A percentile compares a stretch with the other conserved stretches of the same genome.
These are phyloP conservation scores for Cavia aperea DNA, from an alignment of 2,113 vertebrate species.

Conservation along the genomic window DNA sequence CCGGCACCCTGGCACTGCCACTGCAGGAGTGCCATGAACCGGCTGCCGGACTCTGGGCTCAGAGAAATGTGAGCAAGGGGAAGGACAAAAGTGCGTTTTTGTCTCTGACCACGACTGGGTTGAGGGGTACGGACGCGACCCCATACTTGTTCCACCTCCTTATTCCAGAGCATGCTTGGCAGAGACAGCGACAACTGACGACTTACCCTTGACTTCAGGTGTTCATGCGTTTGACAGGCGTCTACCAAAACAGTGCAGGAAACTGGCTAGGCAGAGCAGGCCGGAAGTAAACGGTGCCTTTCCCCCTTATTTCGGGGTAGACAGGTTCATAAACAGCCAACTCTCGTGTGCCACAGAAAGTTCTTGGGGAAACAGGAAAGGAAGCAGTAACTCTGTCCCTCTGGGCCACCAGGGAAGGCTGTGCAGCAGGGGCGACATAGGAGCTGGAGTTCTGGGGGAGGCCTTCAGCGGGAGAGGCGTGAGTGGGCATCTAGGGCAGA, in stretches of 20 bases:
- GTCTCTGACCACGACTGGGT: background rate
- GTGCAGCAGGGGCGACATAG: fast-evolving
- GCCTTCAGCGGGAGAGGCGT: background rate
- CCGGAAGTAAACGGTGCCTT: background rate
- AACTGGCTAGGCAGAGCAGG: background rate
- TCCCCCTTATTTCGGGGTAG: background rate
- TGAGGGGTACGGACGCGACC: fast-evolving
- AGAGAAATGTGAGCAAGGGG: fast-evolving
- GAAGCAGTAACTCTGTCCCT: background rate
- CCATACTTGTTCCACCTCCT: background rate
- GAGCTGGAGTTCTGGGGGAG: background rate
- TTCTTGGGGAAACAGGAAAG: background rate
- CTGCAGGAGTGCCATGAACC: background rate
- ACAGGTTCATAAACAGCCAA: background rate
- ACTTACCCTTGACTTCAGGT: background rate
- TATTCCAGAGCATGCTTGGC: background rate
- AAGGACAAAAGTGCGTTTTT: background rate
- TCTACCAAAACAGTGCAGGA: background rate
- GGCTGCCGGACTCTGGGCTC: background rate
- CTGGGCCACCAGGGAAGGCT: background rate
- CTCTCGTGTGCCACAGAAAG: fast-evolving
- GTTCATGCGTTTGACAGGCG: background rate
- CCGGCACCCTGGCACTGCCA: fast-evolving
- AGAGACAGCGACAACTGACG: too few relatives aligned
- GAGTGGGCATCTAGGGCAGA: fast-evolving